A percentile compares a stretch with the other conserved stretches of the same genome.
phyloP scores from a whole-genome alignment of 2,113 vertebrate genomes.

The Morphnarchus princeps region DNA sequence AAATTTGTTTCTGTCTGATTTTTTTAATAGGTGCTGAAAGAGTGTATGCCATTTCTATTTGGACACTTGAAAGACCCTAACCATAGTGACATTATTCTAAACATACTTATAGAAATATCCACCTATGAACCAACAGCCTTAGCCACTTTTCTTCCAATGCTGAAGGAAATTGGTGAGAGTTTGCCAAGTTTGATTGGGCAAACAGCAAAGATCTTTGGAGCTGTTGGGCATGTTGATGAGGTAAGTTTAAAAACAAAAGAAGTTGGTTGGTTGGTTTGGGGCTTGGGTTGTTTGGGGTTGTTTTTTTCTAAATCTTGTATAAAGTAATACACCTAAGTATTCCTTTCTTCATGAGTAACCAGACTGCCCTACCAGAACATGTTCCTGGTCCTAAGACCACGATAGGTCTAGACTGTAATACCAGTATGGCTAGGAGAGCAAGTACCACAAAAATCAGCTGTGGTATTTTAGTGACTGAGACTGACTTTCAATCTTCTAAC shows the following conservation, averaged over 20 bases:
- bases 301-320: neutral
- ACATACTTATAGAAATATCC: constrained; percentile 81
- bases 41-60: constrained; percentile 80
- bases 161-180: constrained; percentile 79
- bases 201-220: constrained; percentile 86
- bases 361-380: neutral
- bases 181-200: constrained; percentile 82
- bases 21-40: constrained; percentile 78
- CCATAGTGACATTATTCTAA: constrained; percentile 79
- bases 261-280: neutral
- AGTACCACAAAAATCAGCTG: neutral
- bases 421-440: neutral
- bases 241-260: constrained; percentile 32
- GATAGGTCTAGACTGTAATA: neutral
- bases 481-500: neutral
- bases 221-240: constrained; percentile 86
- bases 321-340: neutral
- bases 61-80: constrained; percentile 74
- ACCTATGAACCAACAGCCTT: constrained; percentile 81
- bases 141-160: constrained; percentile 73
- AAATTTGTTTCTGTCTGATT: neutral
- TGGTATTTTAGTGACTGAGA: no score
- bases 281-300: neutral
- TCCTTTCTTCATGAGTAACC: neutral
- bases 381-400: neutral